A percentile compares a stretch with the other conserved stretches of the same genome.
These are phyloP conservation scores for Agraylea sexmaculata DNA, from an alignment of 1,140 invertebrate genomes.

Conservation along the genomic window DNA sequence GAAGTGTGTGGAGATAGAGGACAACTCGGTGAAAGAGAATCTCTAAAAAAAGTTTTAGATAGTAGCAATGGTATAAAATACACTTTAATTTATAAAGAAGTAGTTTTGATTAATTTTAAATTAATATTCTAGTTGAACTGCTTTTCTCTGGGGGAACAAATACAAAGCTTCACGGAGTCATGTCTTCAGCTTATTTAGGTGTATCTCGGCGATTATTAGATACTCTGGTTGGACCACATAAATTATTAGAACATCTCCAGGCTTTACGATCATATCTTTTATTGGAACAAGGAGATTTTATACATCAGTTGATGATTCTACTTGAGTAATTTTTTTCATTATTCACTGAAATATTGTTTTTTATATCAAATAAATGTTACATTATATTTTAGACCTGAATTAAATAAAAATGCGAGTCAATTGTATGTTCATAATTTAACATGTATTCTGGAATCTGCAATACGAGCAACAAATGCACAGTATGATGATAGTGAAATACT, in stretches of 20 bases:
- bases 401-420: constrained; percentile 78
- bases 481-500: constrained; percentile 86
- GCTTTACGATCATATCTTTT: constrained; percentile 84
- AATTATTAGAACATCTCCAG: constrained; percentile 82
- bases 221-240: constrained; percentile 75
- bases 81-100: constrained; percentile 9
- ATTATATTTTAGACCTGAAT: constrained; percentile 58
- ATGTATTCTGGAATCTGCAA: constrained; percentile 80
- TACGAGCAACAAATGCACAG: constrained; percentile 89
- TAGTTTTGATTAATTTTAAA: constrained; percentile 6
- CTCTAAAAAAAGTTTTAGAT: constrained; percentile 44
- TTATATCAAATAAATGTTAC: constrained; percentile 10
- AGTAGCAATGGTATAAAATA: constrained; percentile 31
- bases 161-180: constrained; percentile 63
- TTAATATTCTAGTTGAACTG: constrained; percentile 16
- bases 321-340: constrained; percentile 62
- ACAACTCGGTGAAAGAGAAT: constrained; percentile 54
- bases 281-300: constrained; percentile 92
- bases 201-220: constrained; percentile 79
- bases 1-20: constrained; percentile 78
- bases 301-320: constrained; percentile 82
- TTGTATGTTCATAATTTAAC: constrained; percentile 82
- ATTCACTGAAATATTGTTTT: neutral
- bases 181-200: constrained; percentile 73
- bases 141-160: constrained; percentile 33